Conservation (phyloP, 2,888 invertebrate species). For the Calameuta pallipes region DNA sequence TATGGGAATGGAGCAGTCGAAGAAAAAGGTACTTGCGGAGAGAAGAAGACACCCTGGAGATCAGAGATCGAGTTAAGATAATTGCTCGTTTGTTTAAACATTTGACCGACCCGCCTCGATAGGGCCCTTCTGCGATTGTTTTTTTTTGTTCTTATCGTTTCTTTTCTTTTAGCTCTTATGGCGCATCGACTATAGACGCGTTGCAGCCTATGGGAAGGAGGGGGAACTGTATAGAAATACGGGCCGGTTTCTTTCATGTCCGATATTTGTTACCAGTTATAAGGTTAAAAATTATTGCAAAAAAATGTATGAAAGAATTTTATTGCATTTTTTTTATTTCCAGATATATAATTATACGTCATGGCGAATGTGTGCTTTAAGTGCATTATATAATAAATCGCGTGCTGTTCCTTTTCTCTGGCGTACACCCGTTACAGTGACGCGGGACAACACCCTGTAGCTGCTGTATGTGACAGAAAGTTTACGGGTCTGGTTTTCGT, state of each 20-base stretch:
- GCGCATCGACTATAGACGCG: too few species aligned
- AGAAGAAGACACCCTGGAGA: constrained; percentile 30
- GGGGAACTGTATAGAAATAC: too few species aligned
- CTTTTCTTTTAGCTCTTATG: too few species aligned
- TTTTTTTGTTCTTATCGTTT: constrained; percentile 34
- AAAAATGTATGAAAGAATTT: too few species aligned
- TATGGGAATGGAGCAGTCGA: neutral
- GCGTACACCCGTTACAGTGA: neutral
- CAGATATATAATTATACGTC: too few species aligned
- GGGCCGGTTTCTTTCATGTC: too few species aligned
- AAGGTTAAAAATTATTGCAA: too few species aligned
- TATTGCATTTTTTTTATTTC: too few species aligned
- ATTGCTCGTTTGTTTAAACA: constrained; percentile 65
- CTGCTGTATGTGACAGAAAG: constrained; percentile 39
- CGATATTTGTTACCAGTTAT: too few species aligned
- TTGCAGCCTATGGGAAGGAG: too few species aligned
- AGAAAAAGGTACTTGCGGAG: constrained; percentile 11
- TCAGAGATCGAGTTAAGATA: constrained; percentile 63
- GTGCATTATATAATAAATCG: too few species aligned
- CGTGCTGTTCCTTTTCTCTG: neutral
- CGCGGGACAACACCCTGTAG: neutral
- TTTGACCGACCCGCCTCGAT: constrained; percentile 49
- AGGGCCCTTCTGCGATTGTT: constrained; percentile 28
- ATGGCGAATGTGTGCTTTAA: too few species aligned
- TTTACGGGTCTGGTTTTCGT: constrained; percentile 43